These are phyloP conservation scores for Anguilla pacifica DNA, from an alignment of 2,797 vertebrate species.

Conservation along the genomic window DNA sequence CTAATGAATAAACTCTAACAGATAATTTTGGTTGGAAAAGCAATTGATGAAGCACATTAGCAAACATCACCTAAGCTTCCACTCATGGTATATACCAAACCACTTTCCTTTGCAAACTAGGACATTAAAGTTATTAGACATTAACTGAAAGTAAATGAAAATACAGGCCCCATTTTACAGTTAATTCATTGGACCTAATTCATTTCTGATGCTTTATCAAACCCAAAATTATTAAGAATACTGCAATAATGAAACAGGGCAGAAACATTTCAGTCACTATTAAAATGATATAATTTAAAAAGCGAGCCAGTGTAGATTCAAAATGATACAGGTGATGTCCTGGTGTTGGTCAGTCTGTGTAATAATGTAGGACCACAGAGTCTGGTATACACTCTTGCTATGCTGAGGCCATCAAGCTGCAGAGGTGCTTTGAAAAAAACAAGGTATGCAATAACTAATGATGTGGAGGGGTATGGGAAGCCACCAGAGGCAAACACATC, in stretches of 20 bases:
- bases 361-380: neutral
- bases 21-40: neutral
- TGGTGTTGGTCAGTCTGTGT: neutral
- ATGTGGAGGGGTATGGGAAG: neutral
- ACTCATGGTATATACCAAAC: neutral
- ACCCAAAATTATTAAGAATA: neutral
- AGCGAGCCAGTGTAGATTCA: neutral
- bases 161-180: neutral
- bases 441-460: neutral
- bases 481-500: neutral
- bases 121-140: neutral
- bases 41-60: neutral
- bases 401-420: neutral
- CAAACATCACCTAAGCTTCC: neutral
- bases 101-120: neutral
- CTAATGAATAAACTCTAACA: neutral
- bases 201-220: neutral
- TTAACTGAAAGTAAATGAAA: neutral
- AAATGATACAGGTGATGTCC: neutral
- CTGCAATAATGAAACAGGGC: neutral
- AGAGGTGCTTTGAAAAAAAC: neutral
- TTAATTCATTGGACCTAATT: neutral
- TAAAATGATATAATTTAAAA: neutral
- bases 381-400: neutral
- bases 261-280: neutral